Evolutionary conservation across 2,888 invertebrate species (phyloP), one percentile per base, ranked within the genome.

Genomic region (Zele albiditarsus): DNA sequence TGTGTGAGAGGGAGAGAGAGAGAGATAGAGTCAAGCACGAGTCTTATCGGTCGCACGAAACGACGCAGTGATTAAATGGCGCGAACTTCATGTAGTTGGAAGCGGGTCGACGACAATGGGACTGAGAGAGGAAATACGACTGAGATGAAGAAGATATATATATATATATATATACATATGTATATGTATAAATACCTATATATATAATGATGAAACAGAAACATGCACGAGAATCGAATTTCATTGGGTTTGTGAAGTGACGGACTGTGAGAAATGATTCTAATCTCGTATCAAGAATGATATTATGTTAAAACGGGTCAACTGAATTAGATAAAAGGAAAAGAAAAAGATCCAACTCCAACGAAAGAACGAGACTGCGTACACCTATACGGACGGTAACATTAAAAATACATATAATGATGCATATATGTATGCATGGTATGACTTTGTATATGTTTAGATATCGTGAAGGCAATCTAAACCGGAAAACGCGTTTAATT

Each of bases 51-150:
- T 63, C 42, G 68, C 60, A 62, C 65, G 66, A 38, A 74, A 74
- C 72, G 71, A 77, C 69, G 63, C 71, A 71, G 74, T 77, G 77
- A 77, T 77, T 77, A 74, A 77, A 77, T 71, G 74, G 68, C 71
- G 65, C 46, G 65, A 66, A 42, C 68, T 73, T 66, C 5, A 10
- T 27, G 12, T 28, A 53, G 69, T 62, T 65, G 68, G 42, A 58
- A 73, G 70, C 38, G 63, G 68, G 66, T 72, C 53, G 73, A 68
- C 8, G 42, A 58, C 20, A 65, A 23, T 28, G n/a, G 16, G n/a
- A 46, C 10, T 25, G 33, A 23, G 49, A 70, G 38, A 27, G 68
- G n/a, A 62, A 46, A 10, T 31, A 12, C 0, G 42, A n/a, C n/a
- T 42, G 66, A 73, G 12, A 38, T 20, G 65, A 33, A 42, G 66